Base-by-base conservation (phyloP, 2,113 vertebrate species). In the Dicentrarchus labrax region DNA sequence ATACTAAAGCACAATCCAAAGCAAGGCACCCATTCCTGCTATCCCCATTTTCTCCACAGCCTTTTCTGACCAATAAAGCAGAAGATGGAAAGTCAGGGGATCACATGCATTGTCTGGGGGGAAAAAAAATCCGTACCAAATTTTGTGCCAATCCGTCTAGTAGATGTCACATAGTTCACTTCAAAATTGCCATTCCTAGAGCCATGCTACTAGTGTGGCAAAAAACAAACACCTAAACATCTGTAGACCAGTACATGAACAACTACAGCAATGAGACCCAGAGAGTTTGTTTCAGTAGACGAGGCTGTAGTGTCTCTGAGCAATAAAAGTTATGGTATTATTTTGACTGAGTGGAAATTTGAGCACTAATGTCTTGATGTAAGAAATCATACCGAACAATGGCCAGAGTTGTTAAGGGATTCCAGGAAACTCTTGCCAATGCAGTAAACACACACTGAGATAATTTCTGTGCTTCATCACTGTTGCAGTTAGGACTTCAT, bases 301-400 rank as follows among this genome's bases (percentile, higher is more conserved):
- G 43, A 77, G 17, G 7, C 39, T 16, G 30, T 41, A 8, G 38
- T 56, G 62, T 74, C 17, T 57, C 36, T 39, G 9, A 56, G 48
- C 24, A 61, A 57, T 66, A 60, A 7, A 24, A 48, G 47, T 45
- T 19, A 43, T 21, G 15, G 24, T 1, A 56, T 71, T 76, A 45
- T 4, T 47, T 43, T 41, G 16, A 76, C 8, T 62, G 38, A 80
- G 3, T n/a, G 51, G 19, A 45, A 36, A 47, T 57, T 67, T 65
- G 17, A 57, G 5, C 12, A 5, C 39, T 22, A 36, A 54, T 47
- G 51, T 57, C 51, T 50, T n/a, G 11, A 74, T n/a, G 11, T 67
- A 68, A 47, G 9, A 69, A 70, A 70, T 48, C 45, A 47, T 48
- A 17, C 15, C 21, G 59, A 71, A 77, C 67, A 72, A 72, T 59